Base-by-base conservation (phyloP, 2,113 vertebrate genomes). In the Dascyllus trimaculatus region DNA sequence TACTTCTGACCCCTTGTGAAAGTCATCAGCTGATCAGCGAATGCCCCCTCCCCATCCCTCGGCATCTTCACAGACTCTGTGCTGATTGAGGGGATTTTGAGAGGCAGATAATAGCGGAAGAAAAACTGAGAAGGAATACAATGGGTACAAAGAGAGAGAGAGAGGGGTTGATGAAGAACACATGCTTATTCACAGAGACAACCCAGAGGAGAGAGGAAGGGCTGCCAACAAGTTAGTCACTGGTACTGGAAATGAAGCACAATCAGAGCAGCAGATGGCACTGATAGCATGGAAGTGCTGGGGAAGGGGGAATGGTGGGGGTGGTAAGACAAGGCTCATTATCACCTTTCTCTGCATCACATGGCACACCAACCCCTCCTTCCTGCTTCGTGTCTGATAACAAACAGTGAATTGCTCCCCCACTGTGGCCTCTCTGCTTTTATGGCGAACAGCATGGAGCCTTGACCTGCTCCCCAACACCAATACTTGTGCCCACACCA, bases 201-300 rank as follows among this genome's bases (percentile, higher is more conserved):
- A 71, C 54, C 40, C 63, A 65, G 75, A 65, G 68, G 75, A 82
- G 75, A 68, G 62, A 67, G 63, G 56, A 43, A 57, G 64, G 64
- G 56, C 57, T 59, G 75, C 60, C 53, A 81, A 78, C 64, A 14
- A 49, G 58, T 35, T 70, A 68, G 57, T 78, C 71, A 52, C 5
- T 40, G 53, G 71, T 71, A 43, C 70, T 76, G 62, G 22, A 57
- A 62, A 72, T 60, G 67, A 73, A 72, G 74, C 45, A 29, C 68
- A 80, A 85, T 86, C 71, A 84, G 75, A 72, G 48, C 52, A 60
- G 86, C 89, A 93, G 89, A 93, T 90, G 90, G 85, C 81, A 60
- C 19, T 57, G 88, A 79, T 85, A 46, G 63, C 43, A 46, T 62
- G 43, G 43, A 52, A 71, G 71, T 52, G 63, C 67, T 76, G 56